A percentile compares a stretch with the other conserved stretches of the same genome.
Conservation (phyloP, 1,140 invertebrate genomes). For the Bombus ignitus region DNA sequence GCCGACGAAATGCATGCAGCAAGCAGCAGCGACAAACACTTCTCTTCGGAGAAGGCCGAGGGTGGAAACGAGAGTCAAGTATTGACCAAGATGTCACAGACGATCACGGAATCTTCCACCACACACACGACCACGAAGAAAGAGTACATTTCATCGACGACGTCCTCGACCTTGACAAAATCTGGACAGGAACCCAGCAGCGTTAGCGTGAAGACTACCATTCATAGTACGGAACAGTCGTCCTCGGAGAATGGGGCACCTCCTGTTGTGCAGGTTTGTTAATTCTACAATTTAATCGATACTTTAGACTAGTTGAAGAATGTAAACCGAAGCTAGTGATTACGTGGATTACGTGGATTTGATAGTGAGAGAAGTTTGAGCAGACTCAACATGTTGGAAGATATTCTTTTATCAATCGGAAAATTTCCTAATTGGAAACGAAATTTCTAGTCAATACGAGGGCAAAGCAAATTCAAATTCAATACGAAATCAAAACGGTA, state of each 20-base stretch:
- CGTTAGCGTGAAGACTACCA: slow-evolving; percentile 74
- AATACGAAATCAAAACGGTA: no score
- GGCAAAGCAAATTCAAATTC: no score
- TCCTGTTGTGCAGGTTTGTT: slow-evolving; percentile 77
- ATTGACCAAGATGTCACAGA: slow-evolving; percentile 80
- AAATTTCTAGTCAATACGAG: no score
- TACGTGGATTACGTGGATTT: no score
- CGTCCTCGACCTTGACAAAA: slow-evolving; percentile 72
- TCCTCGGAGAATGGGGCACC: slow-evolving; percentile 80
- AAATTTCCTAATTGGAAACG: no score
- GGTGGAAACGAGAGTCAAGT: slow-evolving; percentile 69
- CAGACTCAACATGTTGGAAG: no score
- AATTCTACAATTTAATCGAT: neutral
- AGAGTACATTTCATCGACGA: slow-evolving; percentile 77
- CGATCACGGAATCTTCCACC: slow-evolving; percentile 78
- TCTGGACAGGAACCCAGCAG: slow-evolving; percentile 72
- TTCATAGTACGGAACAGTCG: slow-evolving; percentile 74
- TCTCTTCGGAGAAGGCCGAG: slow-evolving; percentile 75
- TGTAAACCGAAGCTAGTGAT: neutral
- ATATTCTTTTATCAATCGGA: no score
- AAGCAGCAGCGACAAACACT: slow-evolving; percentile 80
- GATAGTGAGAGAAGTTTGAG: no score
- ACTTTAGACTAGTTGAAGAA: no score
- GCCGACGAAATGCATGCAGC: slow-evolving; percentile 77
- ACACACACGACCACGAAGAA: slow-evolving; percentile 78